These are phyloP conservation scores for Aythya fuligula DNA, from an alignment of 2,797 vertebrate species.

Conservation along the genomic window DNA sequence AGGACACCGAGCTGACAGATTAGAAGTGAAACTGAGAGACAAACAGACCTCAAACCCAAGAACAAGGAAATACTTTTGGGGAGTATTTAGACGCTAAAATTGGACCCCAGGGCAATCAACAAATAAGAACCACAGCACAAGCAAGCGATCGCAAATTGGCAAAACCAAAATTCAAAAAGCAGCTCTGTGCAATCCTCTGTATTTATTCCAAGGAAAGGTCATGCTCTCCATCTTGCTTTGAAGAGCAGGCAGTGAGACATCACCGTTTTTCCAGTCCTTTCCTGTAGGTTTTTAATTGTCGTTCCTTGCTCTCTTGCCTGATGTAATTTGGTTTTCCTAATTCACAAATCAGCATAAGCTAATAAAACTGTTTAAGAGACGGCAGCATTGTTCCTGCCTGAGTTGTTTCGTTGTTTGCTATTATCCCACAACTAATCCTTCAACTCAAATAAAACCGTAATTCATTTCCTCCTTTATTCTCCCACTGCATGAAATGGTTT, in stretches of 20 bases:
- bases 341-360: conserved; percentile 51
- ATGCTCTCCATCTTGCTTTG: conserved; percentile 45
- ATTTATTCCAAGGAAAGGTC: conserved; percentile 52
- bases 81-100: conserved; percentile 6
- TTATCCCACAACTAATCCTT: conserved; percentile 59
- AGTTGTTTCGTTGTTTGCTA: not conserved
- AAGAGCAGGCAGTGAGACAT: conserved; percentile 29
- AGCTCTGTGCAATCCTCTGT: not conserved
- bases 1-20: not conserved
- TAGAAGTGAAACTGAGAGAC: conserved; percentile 4
- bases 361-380: conserved; percentile 59
- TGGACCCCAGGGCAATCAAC: conserved; percentile 16
- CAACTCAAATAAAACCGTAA: conserved; percentile 45
- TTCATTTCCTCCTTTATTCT: conserved; percentile 55
- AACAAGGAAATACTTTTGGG: not conserved
- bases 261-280: not conserved
- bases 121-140: conserved; percentile 5
- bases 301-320: conserved; percentile 10
- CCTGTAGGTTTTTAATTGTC: conserved; percentile 42
- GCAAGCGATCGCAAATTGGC: not conserved
- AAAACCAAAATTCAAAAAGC: conserved; percentile 18
- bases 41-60: conserved; percentile 28
- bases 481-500: not conserved
- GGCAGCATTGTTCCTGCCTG: not conserved
- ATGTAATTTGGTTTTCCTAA: conserved; percentile 38